phyloP scores from a whole-genome alignment of 1,140 invertebrate genomes.

The Temnothorax longispinosus region DNA sequence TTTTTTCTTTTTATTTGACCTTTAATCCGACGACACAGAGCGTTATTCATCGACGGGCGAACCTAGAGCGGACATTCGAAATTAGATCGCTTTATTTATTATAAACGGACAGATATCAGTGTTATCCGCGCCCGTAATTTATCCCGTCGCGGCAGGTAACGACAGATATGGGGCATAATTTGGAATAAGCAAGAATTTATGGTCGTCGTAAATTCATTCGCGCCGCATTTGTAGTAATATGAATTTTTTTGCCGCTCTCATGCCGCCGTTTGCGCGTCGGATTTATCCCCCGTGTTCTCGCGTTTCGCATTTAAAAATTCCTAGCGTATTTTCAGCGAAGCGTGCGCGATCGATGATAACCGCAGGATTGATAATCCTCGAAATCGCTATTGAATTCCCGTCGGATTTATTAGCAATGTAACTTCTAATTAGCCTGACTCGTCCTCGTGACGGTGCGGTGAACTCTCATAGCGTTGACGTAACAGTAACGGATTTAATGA shows the following conservation, averaged over 20 bases:
- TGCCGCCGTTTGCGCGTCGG: slow-evolving; percentile 26
- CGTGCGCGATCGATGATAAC: slow-evolving; percentile 14
- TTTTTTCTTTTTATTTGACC: neutral
- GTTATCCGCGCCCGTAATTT: slow-evolving; percentile 60
- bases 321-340: slow-evolving; percentile 11
- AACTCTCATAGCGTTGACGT: slow-evolving; percentile 29
- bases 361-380: slow-evolving; percentile 39
- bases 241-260: slow-evolving; percentile 64
- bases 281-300: neutral
- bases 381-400: slow-evolving; percentile 51
- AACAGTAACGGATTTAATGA: slow-evolving; percentile 37
- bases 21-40: slow-evolving; percentile 1
- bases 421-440: slow-evolving; percentile 38
- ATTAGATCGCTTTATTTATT: slow-evolving; percentile 58
- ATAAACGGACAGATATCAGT: slow-evolving; percentile 58
- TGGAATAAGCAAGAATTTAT: slow-evolving; percentile 70
- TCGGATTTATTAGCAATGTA: slow-evolving; percentile 43
- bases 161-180: slow-evolving; percentile 71
- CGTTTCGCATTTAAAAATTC: slow-evolving; percentile 36
- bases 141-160: slow-evolving; percentile 57
- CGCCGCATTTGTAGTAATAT: slow-evolving; percentile 64
- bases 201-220: slow-evolving; percentile 63
- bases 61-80: slow-evolving; percentile 47
- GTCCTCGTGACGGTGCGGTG: slow-evolving; percentile 13
- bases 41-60: slow-evolving; percentile 46